Evolutionary conservation across 2,797 vertebrate species (phyloP), one percentile per base, ranked within the genome.

Genomic region (Rhabdophis nuchalis): DNA sequence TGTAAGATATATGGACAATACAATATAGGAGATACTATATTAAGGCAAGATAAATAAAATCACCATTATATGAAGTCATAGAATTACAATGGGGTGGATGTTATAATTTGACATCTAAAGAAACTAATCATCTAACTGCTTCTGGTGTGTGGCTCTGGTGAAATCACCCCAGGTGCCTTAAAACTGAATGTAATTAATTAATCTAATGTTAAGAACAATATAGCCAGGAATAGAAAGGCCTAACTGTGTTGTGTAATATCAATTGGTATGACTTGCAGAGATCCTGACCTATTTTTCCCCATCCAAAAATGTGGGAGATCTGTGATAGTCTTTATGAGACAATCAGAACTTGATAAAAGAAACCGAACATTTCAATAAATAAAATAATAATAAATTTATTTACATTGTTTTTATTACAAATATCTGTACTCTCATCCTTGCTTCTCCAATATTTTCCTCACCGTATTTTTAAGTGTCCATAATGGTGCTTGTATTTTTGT

Each of bases 321-420:
- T n/a, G 50, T 20, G 56, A 90, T 16, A 25, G 41, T 41, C 16
- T 61, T 57, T 85, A 46, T 58, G 41, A 87, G 52, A 88, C 11
- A 77, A 58, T 57, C 32, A 32, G n/a, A 46, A 27, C 36, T 41
- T n/a, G 46, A 32, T 23, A 41, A 53, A 85, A 25, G 85, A 54
- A 89, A 20, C 25, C 9, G 14, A 13, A 0, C 1, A n/a, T 57
- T 90, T 36, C 16, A 68, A 27, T 53, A 53, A 53, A 53, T 53
- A 53, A 53, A 53, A 53, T 13, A 53, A 52, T 6, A 13, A 77
- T 18, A 60, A n/a, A 50, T 5, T 36, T 13, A 8, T 36, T 64
- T 54, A 61, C 87, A 91, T 64, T 11, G 60, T 54, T 64, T 93
- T 91, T 88, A 93, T 91, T 88, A 90, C 86, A 93, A 64, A 52